Evolutionary conservation across 2,113 vertebrate genomes (phyloP).

Genomic region (Desmodus rotundus): DNA sequence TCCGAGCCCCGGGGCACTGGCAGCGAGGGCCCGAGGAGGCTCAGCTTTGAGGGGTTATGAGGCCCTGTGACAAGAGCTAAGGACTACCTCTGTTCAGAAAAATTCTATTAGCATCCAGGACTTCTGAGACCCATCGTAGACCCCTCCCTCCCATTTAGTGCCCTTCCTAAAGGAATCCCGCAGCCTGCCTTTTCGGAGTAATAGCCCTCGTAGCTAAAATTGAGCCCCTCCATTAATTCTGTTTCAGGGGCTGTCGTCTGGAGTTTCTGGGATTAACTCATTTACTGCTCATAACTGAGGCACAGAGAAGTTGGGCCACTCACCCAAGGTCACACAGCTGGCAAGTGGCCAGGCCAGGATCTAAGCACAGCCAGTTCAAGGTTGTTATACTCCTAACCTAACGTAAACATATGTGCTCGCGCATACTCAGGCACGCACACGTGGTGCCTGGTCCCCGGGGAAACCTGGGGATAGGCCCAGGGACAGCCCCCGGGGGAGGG

Average conservation of each 20-base stretch:
- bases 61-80: neutral
- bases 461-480: neutral
- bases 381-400: neutral
- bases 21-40: accelerated
- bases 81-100: neutral
- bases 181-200: neutral
- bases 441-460: accelerated
- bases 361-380: neutral
- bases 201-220: neutral
- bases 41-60: neutral
- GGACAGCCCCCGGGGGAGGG: too few relatives aligned
- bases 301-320: neutral
- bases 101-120: neutral
- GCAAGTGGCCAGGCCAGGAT: neutral
- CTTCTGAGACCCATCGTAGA: neutral
- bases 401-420: accelerated
- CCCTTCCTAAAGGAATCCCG: neutral
- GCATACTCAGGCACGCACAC: accelerated
- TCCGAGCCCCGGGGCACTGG: accelerated
- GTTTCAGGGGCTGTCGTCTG: neutral
- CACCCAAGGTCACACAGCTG: neutral
- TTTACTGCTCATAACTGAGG: neutral
- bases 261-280: neutral
- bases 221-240: neutral
- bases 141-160: neutral